A percentile compares a stretch with the other conserved stretches of the same genome.
These are phyloP conservation scores for Lypha dubia DNA, from an alignment of 2,888 invertebrate species.

Conservation along the genomic window DNA sequence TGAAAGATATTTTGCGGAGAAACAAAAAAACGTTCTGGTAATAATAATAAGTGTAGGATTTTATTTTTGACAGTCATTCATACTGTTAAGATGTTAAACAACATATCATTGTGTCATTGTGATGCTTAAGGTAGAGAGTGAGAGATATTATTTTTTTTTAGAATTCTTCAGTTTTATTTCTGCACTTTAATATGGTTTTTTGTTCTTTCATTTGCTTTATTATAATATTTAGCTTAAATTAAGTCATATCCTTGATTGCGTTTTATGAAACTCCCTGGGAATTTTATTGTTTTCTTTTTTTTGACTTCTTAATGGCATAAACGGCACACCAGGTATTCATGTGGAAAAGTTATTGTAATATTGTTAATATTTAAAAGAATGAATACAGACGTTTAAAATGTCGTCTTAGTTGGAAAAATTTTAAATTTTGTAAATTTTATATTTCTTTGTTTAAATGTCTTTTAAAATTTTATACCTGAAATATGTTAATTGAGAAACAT, in stretches of 20 bases:
- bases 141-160: background rate
- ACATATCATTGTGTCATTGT: constrained; percentile 22
- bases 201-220: constrained; percentile 1
- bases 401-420: constrained; percentile 10
- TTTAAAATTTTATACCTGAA: constrained; percentile 40
- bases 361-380: background rate
- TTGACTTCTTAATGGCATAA: background rate
- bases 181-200: background rate
- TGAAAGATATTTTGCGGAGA: constrained; percentile 35
- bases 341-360: background rate
- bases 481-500: constrained; percentile 50
- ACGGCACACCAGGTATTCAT: constrained; percentile 40
- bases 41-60: constrained; percentile 12
- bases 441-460: background rate
- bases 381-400: no score
- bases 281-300: background rate
- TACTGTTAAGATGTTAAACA: constrained; percentile 49
- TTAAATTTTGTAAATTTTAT: background rate
- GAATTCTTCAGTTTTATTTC: constrained; percentile 7
- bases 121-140: constrained; percentile 8
- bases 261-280: background rate
- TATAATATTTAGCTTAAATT: constrained; percentile 1
- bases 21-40: no score
- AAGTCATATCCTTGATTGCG: constrained; percentile 12
- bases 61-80: constrained; percentile 58